Conservation (phyloP, 2,888 invertebrate genomes). For the Machimus atricapillus region DNA sequence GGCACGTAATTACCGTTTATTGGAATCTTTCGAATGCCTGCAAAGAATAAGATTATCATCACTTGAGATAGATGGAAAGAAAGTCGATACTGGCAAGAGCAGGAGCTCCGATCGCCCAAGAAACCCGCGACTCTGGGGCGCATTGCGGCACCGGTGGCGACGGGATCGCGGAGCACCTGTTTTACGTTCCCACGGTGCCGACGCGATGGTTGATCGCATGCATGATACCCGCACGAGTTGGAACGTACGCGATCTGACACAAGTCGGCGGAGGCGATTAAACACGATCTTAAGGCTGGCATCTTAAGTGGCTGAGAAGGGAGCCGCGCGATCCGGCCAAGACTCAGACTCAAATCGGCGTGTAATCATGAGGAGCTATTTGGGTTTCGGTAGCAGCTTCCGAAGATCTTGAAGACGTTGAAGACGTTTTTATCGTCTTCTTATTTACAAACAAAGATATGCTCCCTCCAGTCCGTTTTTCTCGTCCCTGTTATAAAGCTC, state of each 20-base stretch:
- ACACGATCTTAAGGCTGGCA: conserved; percentile 45
- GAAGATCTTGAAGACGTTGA: background rate
- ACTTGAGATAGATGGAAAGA: conserved; percentile 43
- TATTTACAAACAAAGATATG: conserved; percentile 24
- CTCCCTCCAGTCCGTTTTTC: background rate
- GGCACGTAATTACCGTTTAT: conserved; percentile 40
- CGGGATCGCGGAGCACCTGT: conserved; percentile 38
- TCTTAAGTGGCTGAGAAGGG: conserved; percentile 37
- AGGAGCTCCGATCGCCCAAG: background rate
- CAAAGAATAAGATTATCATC: conserved; percentile 28
- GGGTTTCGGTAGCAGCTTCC: conserved; percentile 23
- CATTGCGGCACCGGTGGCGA: background rate
- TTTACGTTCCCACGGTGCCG: conserved; percentile 38
- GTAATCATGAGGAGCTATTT: background rate
- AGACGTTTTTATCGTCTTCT: background rate
- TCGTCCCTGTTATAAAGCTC: conserved; percentile 4
- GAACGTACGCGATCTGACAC: conserved; percentile 50
- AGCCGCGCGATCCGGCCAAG: background rate
- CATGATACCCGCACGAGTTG: conserved; percentile 50
- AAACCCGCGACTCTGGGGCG: background rate
- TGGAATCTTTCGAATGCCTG: background rate
- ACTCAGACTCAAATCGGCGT: background rate
- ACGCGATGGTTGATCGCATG: conserved; percentile 20
- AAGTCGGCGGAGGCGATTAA: conserved; percentile 47
- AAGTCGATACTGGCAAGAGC: background rate